Base-by-base conservation (phyloP, 2,797 vertebrate species). In the Coranthus polyacanthus region DNA sequence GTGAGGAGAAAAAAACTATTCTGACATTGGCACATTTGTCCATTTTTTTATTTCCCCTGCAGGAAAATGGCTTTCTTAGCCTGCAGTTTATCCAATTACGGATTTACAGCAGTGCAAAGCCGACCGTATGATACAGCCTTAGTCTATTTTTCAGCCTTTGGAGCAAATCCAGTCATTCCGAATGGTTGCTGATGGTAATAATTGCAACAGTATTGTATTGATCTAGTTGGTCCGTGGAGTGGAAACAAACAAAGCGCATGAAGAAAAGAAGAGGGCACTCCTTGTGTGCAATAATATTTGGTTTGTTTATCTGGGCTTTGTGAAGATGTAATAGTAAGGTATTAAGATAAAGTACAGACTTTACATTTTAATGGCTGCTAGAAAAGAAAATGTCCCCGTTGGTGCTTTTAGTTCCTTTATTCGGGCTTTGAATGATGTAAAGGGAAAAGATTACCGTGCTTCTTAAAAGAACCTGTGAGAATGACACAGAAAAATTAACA, bases 111-210 rank as follows among this genome's bases (percentile, higher is more conserved):
- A 76, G 68, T 77, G 89, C 77, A 77, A 79, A 91, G 69, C 83
- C 72, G 73, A 76, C 83, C 89, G 78, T 70, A 89, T 82, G 83
- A 92, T 88, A 89, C 68, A 78, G 76, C 78, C 83, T 69, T 81
- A 80, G 83, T 92, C 82, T 88, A 83, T 90, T 83, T 88, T 86
- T 83, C 80, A 84, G 80, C 79, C 73, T 85, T 86, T 83, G 76
- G 87, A 89, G 87, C 82, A 83, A 91, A 90, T 90, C 83, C 84
- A 91, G 90, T 92, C 89, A 84, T 88, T 85, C 77, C 87, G 79
- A 92, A 87, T 83, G 83, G 90, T 75, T 74, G 87, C 87, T 92
- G 88, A 90, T 91, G 90, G 84, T 88, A 79, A 91, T 93, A 93
- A 92, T 92, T 87, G 85, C 86, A 82, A 75, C 85, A 65, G 77